phyloP scores from a whole-genome alignment of 2,888 invertebrate species.

The Andrena bicolor region DNA sequence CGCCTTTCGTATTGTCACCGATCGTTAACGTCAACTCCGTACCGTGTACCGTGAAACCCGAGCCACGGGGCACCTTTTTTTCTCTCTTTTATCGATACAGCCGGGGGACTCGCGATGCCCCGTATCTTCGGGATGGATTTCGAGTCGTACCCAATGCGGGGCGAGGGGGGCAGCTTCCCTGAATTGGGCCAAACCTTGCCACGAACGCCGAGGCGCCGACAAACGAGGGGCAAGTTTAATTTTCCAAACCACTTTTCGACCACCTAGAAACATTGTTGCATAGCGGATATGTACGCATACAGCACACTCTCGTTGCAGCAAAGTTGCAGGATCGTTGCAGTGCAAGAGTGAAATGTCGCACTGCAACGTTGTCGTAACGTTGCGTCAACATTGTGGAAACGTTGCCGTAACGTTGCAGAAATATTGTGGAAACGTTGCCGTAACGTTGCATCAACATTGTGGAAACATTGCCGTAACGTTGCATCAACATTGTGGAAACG shows the following conservation, averaged over 20 bases:
- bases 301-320: too few relatives aligned
- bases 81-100: conserved; percentile 38
- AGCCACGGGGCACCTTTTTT: conserved; percentile 36
- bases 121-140: conserved; percentile 58
- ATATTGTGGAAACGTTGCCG: too few relatives aligned
- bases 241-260: not conserved
- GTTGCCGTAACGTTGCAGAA: too few relatives aligned
- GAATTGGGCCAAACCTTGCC: conserved; percentile 28
- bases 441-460: too few relatives aligned
- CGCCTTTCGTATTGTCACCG: conserved; percentile 64
- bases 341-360: too few relatives aligned
- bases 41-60: conserved; percentile 57
- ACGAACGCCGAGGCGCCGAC: conserved; percentile 6
- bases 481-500: too few relatives aligned
- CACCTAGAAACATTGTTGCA: not conserved
- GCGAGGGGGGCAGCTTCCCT: conserved; percentile 24
- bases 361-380: too few relatives aligned
- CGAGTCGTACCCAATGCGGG: conserved; percentile 36
- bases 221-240: not conserved
- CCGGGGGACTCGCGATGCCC: conserved; percentile 40
- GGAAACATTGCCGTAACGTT: too few relatives aligned
- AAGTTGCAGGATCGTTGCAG: too few relatives aligned
- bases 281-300: too few relatives aligned
- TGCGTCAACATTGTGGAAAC: too few relatives aligned
- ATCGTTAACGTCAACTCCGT: conserved; percentile 62